Evolutionary conservation across 1,140 invertebrate species (phyloP).

Genomic region (Brevipalpus yothersi): DNA sequence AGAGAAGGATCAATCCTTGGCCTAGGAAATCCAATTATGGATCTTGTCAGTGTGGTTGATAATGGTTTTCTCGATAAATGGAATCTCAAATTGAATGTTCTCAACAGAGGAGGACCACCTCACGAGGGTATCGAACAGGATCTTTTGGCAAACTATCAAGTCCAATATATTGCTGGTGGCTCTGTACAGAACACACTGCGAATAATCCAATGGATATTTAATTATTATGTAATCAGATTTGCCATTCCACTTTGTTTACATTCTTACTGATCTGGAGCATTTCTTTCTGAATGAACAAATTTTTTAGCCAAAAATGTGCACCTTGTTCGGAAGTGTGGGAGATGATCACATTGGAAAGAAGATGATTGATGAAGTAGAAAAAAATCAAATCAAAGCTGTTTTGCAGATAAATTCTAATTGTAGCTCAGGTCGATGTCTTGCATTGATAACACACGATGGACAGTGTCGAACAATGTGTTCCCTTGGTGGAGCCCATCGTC

Average conservation of each 20-base stretch:
- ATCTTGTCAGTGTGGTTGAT: constrained; percentile 67
- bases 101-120: constrained; percentile 72
- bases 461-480: constrained; percentile 71
- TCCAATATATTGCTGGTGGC: constrained; percentile 32
- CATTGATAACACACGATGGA: constrained; percentile 43
- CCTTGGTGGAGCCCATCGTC: constrained; percentile 47
- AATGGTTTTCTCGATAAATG: constrained; percentile 50
- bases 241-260: too few species aligned
- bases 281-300: neutral
- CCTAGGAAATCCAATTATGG: constrained; percentile 83
- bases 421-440: constrained; percentile 65
- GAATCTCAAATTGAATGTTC: constrained; percentile 25
- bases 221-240: too few species aligned
- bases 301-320: neutral
- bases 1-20: constrained; percentile 34
- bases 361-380: constrained; percentile 45
- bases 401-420: constrained; percentile 52
- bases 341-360: constrained; percentile 69
- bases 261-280: too few species aligned
- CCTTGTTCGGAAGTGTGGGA: constrained; percentile 81
- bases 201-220: constrained; percentile 5
- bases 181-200: constrained; percentile 7
- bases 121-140: constrained; percentile 46
- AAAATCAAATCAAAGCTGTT: constrained; percentile 55
- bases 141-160: constrained; percentile 39